Percentiles rank a stretch among this genome's conserved stretches.
phyloP scores from a whole-genome alignment of 2,797 vertebrate species.

The Clamator glandarius region DNA sequence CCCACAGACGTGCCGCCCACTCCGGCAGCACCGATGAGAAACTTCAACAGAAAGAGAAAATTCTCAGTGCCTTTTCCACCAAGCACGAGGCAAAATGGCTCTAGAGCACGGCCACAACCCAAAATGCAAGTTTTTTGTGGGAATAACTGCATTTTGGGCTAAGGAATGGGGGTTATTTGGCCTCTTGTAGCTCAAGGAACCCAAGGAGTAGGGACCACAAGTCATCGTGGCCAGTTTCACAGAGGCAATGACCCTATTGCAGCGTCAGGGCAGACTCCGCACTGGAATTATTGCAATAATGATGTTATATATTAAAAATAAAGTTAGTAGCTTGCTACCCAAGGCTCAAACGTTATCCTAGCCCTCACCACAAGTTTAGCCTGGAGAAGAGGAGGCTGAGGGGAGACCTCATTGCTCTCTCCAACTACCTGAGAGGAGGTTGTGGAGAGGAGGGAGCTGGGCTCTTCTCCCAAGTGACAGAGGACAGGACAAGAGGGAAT shows the following conservation, averaged over 20 bases:
- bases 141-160: neutral
- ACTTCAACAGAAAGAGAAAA: neutral
- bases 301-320: neutral
- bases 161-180: fast-evolving
- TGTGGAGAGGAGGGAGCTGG: too few species aligned
- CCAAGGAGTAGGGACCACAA: neutral
- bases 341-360: neutral
- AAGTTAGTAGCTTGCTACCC: neutral
- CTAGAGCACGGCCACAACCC: fast-evolving
- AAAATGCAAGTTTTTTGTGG: fast-evolving
- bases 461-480: too few species aligned
- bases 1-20: neutral
- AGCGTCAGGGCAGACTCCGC: fast-evolving
- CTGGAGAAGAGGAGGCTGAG: too few species aligned
- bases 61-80: fast-evolving
- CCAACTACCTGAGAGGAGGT: too few species aligned
- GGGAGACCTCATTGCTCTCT: too few species aligned
- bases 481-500: too few species aligned
- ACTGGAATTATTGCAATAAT: neutral
- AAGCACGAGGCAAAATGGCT: fast-evolving
- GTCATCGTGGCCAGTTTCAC: fast-evolving
- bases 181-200: neutral
- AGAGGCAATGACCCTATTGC: fast-evolving
- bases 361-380: neutral
- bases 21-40: neutral